These are phyloP conservation scores for Zaprionus inermis DNA, from an alignment of 1,140 invertebrate genomes.

Conservation along the genomic window DNA sequence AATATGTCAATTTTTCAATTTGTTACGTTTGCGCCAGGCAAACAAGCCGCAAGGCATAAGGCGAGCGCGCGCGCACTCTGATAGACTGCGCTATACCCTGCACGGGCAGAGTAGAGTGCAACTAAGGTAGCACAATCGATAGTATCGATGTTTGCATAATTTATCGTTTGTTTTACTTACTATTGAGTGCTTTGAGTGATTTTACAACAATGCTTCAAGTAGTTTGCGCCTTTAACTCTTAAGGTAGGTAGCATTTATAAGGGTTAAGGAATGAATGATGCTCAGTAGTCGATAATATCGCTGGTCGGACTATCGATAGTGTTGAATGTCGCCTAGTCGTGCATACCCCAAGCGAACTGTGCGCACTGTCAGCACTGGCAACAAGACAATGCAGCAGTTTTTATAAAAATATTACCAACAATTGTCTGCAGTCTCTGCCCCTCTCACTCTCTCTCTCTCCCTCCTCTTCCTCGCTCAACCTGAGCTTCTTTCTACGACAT, in stretches of 20 bases:
- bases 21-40: slow-evolving; percentile 50
- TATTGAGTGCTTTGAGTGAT: no score
- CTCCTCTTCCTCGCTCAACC: background rate
- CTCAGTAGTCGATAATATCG: no score
- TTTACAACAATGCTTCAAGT: no score
- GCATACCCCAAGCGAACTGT: background rate
- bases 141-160: no score
- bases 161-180: no score
- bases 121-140: no score
- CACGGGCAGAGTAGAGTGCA: no score
- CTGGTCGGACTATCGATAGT: no score
- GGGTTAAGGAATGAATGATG: no score
- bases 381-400: slow-evolving; percentile 28
- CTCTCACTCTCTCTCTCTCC: background rate
- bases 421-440: background rate
- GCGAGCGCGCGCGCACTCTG: background rate
- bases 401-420: slow-evolving; percentile 26
- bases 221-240: no score
- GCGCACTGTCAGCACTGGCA: background rate
- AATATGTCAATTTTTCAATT: slow-evolving; percentile 75
- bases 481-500: slow-evolving; percentile 1
- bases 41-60: slow-evolving; percentile 25
- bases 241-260: no score
- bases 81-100: slow-evolving; percentile 6
- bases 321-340: no score